A percentile compares a stretch with the other conserved stretches of the same genome.
Conservation (phyloP, 64 coral and sea anemone genomes). For the Pocillopora verrucosa region DNA sequence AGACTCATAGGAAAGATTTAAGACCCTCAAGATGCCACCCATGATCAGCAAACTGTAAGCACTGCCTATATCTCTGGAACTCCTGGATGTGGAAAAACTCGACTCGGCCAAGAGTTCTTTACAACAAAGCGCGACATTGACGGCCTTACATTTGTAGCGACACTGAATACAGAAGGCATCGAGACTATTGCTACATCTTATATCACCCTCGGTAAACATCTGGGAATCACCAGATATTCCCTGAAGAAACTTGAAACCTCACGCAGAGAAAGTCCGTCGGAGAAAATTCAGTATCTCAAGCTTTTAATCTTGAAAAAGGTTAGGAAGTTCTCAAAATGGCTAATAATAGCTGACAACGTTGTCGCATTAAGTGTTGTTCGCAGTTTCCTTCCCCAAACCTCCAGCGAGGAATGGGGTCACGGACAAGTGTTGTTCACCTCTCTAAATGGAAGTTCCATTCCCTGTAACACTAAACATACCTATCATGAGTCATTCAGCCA, state of each 20-base stretch:
- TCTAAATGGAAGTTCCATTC: conserved; percentile 17
- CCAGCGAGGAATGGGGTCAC: neutral
- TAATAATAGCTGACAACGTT: conserved; percentile 22
- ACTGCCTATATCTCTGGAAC: conserved; percentile 34
- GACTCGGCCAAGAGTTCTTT: conserved; percentile 1
- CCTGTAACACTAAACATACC: neutral
- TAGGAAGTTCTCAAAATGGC: conserved; percentile 5
- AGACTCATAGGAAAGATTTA: conserved; percentile 4
- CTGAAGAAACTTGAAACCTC: neutral
- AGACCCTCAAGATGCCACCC: neutral
- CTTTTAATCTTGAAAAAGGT: neutral
- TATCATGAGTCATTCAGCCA: conserved; percentile 19
- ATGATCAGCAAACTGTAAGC: neutral
- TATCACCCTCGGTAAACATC: neutral
- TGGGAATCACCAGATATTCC: neutral
- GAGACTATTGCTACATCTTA: conserved; percentile 10
- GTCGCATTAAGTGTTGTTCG: neutral
- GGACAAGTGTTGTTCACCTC: conserved; percentile 41
- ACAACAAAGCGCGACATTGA: neutral
- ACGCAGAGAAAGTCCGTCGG: neutral
- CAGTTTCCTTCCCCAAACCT: conserved; percentile 5
- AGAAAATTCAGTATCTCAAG: conserved; percentile 3
- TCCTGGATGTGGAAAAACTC: conserved; percentile 45
- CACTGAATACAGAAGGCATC: neutral
- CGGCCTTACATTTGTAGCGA: neutral